Evolutionary conservation across 2,888 invertebrate genomes (phyloP).

Genomic region (Achlya flavicornis): DNA sequence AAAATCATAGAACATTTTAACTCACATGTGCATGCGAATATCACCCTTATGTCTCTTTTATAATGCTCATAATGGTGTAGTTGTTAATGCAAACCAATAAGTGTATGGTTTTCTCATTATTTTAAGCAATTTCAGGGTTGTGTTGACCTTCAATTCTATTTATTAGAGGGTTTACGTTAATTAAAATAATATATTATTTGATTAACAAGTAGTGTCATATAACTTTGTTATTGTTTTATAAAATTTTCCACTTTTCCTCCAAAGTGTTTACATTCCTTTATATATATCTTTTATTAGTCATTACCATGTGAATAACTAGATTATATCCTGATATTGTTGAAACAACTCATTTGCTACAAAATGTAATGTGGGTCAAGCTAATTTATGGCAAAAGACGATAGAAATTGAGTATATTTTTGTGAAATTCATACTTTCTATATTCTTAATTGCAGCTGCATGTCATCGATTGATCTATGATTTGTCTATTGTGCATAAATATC

Average conservation of each 20-base stretch:
- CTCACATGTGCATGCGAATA: slow-evolving; percentile 25
- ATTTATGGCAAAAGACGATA: too few species aligned
- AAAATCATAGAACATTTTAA: slow-evolving; percentile 29
- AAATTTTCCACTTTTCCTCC: neutral
- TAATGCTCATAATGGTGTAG: slow-evolving; percentile 20
- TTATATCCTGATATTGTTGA: neutral
- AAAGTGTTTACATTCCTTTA: neutral
- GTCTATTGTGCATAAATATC: too few species aligned
- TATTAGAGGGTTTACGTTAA: slow-evolving; percentile 4
- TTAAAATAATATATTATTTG: slow-evolving; percentile 3
- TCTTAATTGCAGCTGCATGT: too few species aligned
- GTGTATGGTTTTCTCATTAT: slow-evolving; percentile 23
- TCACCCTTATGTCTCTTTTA: slow-evolving; percentile 16
- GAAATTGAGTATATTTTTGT: too few species aligned
- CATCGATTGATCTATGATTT: too few species aligned
- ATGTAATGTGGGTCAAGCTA: too few species aligned
- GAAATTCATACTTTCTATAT: too few species aligned
- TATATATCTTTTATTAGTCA: neutral
- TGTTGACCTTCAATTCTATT: slow-evolving; percentile 7
- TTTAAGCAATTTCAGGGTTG: neutral
- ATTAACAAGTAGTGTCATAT: neutral
- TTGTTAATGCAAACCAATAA: slow-evolving; percentile 19
- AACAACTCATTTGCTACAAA: too few species aligned
- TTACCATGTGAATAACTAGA: neutral
- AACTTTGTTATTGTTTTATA: slow-evolving; percentile 1